Evolutionary conservation across 1,140 invertebrate genomes (phyloP), one percentile per base, ranked within the genome.

Genomic region (Neomicropteryx cornuta): DNA sequence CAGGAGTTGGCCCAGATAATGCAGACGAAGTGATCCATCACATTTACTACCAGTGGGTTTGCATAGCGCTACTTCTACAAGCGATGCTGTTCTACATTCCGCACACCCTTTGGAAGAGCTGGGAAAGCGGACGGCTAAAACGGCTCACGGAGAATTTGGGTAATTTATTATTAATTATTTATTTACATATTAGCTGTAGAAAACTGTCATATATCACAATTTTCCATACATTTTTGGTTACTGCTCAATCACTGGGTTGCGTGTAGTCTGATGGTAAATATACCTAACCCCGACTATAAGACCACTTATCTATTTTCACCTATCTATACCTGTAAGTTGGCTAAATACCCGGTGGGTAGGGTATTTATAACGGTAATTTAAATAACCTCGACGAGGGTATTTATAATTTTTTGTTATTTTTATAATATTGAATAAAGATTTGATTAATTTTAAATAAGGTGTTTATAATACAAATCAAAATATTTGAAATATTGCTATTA

Each of bases 1-100:
- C 36, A 29, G 62, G 60, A 16, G 53, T 64, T 3, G 57, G 65
- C 0, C 53, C 66, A 1, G 47, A 49, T 13, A 45, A 39, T 20
- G 37, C 41, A 0, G 72, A 80, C 47, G 65, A 76, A 46, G 68
- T 73, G 17, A 66, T 75, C 36, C 76, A 77, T 48, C 77, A 87
- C 43, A 79, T 79, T 29, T 92, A 92, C 60, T 93, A 92, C 58
- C 88, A 92, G 60, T 92, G 87, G 87, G 81, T 90, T 1, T 83
- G 83, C 28, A 76, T 91, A 47, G 72, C 88, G 3, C 66, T 91
- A 17, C 73, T 88, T 14, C 72, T 91, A 18, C 86, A 93, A 65
- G 77, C 83, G 11, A 63, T 80, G n/a, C 51, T 83, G 14, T 87
- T 87, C 52, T 83, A 83, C 50, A 56, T 79, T 20, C 84, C 83